phyloP scores from a whole-genome alignment of 2,888 invertebrate genomes.

The Cylindroiulus punctatus region DNA sequence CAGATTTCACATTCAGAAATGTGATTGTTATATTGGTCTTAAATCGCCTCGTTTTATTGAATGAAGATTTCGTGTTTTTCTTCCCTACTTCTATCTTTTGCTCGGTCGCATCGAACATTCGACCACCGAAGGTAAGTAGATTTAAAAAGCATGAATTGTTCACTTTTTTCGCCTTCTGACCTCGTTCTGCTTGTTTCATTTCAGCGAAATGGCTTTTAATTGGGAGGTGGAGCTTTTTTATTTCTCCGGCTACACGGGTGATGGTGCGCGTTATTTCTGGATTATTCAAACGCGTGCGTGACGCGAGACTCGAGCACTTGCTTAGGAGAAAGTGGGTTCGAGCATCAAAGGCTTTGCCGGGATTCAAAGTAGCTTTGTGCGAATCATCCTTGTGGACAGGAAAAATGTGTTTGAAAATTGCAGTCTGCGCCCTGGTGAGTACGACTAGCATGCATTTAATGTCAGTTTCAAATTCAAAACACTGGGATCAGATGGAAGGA shows the following conservation, averaged over 20 bases:
- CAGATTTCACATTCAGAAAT: not conserved
- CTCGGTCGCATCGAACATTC: not conserved
- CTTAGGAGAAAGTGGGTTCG: not conserved
- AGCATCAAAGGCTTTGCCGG: too few relatives aligned
- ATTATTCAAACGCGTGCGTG: not conserved
- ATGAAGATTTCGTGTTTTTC: slow-evolving; percentile 9
- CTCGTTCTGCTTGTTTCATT: slow-evolving; percentile 27
- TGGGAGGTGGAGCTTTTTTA: slow-evolving; percentile 26
- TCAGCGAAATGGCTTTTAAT: slow-evolving; percentile 27
- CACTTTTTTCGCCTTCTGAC: not conserved
- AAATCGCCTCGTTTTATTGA: slow-evolving; percentile 16
- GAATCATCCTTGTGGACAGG: not conserved
- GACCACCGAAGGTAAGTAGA: not conserved
- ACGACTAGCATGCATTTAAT: too few relatives aligned
- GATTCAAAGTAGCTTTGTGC: not conserved
- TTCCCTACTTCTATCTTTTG: too few relatives aligned
- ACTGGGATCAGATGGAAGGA: too few relatives aligned
- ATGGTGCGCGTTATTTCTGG: not conserved
- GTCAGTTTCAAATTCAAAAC: too few relatives aligned
- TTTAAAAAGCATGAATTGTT: slow-evolving; percentile 24
- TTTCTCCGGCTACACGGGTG: not conserved
- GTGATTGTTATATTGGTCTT: slow-evolving; percentile 1
- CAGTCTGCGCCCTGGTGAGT: not conserved
- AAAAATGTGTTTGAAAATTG: not conserved
- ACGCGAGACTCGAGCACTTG: slow-evolving; percentile 2